Conservation (phyloP, 2,888 invertebrate species). For the Alitta virens region DNA sequence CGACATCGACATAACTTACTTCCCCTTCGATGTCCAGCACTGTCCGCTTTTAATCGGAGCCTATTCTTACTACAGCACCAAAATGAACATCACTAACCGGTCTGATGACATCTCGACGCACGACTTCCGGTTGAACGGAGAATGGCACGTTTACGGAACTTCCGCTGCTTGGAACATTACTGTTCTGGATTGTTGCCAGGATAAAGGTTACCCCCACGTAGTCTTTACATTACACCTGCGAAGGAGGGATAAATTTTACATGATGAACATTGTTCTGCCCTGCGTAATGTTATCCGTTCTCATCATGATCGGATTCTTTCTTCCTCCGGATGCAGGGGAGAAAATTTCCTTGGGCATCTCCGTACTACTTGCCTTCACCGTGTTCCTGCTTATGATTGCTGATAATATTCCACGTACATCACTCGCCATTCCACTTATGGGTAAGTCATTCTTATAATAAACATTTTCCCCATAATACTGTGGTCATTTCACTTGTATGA, state of each 20-base stretch:
- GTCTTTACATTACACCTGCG: conserved; percentile 28
- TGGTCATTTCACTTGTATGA: no score
- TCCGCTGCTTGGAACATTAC: conserved; percentile 26
- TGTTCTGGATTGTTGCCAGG: conserved; percentile 24
- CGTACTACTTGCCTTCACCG: conserved; percentile 33
- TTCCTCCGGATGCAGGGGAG: conserved; percentile 31
- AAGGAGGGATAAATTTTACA: conserved; percentile 27
- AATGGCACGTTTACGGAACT: conserved; percentile 29
- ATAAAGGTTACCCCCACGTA: conserved; percentile 29
- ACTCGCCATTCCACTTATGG: conserved; percentile 32
- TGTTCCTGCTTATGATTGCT: conserved; percentile 34
- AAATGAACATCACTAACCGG: conserved; percentile 30
- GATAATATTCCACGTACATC: conserved; percentile 33
- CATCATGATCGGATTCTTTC: conserved; percentile 29
- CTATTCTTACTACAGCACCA: conserved; percentile 25
- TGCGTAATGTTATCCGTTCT: conserved; percentile 33
- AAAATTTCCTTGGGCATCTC: conserved; percentile 34
- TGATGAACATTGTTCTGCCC: conserved; percentile 34
- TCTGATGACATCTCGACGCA: conserved; percentile 20
- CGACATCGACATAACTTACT: conserved; percentile 31
- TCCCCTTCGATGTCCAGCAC: conserved; percentile 28
- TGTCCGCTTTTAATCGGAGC: conserved; percentile 30
- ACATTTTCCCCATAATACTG: no score
- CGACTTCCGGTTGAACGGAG: conserved; percentile 29
- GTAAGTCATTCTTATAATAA: no score